Evolutionary conservation across 2,113 vertebrate species (phyloP).

Genomic region (Promerops cafer): DNA sequence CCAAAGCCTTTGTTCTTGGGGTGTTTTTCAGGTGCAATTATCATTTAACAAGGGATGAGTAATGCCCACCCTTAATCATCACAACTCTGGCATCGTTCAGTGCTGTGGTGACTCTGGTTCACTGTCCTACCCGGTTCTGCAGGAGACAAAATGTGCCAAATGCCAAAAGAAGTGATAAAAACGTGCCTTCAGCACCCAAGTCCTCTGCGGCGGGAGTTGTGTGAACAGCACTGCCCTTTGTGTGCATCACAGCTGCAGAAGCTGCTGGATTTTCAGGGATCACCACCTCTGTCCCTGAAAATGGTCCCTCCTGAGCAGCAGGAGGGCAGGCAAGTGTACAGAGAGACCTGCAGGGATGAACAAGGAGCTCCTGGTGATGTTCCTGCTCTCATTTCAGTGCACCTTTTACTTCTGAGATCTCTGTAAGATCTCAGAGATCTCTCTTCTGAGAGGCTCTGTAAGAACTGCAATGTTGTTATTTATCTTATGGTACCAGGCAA

Average conservation of each 20-base stretch:
- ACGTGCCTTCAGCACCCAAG: neutral
- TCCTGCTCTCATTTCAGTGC: neutral
- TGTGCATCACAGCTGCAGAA: neutral
- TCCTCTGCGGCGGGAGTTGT: neutral
- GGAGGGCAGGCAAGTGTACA: neutral
- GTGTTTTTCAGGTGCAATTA: neutral
- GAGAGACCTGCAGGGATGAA: neutral
- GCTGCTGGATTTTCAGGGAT: neutral
- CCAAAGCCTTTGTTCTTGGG: neutral
- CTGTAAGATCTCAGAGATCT: neutral
- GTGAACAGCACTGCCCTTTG: fast-evolving
- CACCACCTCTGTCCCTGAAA: neutral
- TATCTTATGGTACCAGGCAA: neutral
- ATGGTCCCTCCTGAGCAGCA: neutral
- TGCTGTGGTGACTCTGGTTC: neutral
- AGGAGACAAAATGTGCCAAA: neutral
- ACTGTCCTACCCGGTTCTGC: neutral
- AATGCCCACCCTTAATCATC: neutral
- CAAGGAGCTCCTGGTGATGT: neutral
- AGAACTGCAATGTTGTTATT: neutral
- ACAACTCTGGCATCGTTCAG: neutral
- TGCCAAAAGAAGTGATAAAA: neutral
- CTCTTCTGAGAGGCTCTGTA: neutral
- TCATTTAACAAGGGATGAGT: neutral
- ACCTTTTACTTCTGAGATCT: neutral